These are phyloP conservation scores for Chaenogobius annularis DNA, from an alignment of 2,113 vertebrate genomes.

Conservation along the genomic window DNA sequence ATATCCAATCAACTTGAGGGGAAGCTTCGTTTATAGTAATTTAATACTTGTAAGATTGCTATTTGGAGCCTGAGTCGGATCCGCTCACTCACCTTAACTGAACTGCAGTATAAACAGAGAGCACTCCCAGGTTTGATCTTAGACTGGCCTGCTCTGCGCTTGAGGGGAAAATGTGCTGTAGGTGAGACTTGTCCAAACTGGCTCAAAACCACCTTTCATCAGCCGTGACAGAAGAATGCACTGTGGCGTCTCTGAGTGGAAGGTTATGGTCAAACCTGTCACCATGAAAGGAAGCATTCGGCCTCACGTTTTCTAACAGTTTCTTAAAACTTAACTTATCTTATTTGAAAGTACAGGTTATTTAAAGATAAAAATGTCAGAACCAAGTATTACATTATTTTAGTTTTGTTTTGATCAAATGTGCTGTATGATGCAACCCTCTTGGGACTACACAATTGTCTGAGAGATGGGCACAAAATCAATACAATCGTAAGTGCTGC, in stretches of 20 bases:
- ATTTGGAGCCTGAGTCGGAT: not conserved
- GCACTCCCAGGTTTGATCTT: slow-evolving; percentile 35
- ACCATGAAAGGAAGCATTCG: not conserved
- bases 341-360: too few relatives aligned
- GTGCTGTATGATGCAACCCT: too few relatives aligned
- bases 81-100: not conserved
- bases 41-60: too few relatives aligned
- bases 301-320: too few relatives aligned
- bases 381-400: too few relatives aligned
- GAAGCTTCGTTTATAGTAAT: too few relatives aligned
- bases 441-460: too few relatives aligned
- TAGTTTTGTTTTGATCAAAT: too few relatives aligned
- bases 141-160: slow-evolving; percentile 35
- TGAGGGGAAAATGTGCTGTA: slow-evolving; percentile 22
- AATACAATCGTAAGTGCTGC: too few relatives aligned
- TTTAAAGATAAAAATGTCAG: too few relatives aligned
- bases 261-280: not conserved
- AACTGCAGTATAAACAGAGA: slow-evolving; percentile 11
- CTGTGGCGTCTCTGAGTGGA: not conserved
- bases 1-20: slow-evolving; percentile 4
- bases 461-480: too few relatives aligned
- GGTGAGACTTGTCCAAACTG: slow-evolving; percentile 54
- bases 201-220: slow-evolving; percentile 15
- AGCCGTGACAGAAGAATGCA: not conserved
- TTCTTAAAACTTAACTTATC: too few relatives aligned